phyloP scores from a whole-genome alignment of 1,140 invertebrate species.

The Gonatopus flavifemur region DNA sequence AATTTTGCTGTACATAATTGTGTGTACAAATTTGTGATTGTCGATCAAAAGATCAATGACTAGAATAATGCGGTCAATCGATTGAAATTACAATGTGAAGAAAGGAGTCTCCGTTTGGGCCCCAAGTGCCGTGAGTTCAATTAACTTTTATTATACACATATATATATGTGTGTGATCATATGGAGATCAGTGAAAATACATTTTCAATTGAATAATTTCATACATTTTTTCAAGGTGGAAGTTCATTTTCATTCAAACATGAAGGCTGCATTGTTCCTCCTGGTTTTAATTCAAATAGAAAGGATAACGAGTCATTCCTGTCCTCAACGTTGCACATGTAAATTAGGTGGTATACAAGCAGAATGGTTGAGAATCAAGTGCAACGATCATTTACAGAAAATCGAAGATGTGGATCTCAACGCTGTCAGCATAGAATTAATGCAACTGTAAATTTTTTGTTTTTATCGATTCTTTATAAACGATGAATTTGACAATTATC shows the following conservation, averaged over 20 bases:
- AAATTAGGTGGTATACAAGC: slow-evolving; percentile 48
- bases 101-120: no score
- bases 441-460: slow-evolving; percentile 42
- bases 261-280: slow-evolving; percentile 37
- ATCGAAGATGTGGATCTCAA: slow-evolving; percentile 47
- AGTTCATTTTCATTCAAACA: slow-evolving; percentile 20
- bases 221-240: slow-evolving; percentile 10
- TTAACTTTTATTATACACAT: no score
- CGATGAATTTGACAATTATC: background rate
- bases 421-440: slow-evolving; percentile 44
- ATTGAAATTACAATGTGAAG: no score
- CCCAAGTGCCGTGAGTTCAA: no score
- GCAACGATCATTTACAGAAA: slow-evolving; percentile 42
- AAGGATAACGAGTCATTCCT: slow-evolving; percentile 31
- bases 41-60: no score
- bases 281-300: slow-evolving; percentile 37
- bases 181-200: no score
- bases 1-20: no score
- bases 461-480: slow-evolving; percentile 1
- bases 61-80: no score
- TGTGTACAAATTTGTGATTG: no score
- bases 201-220: no score
- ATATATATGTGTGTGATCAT: no score
- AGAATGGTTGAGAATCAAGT: slow-evolving; percentile 49
- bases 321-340: slow-evolving; percentile 46